Conservation (phyloP, 2,888 invertebrate species). For the Thysanoteuthis rhombus region DNA sequence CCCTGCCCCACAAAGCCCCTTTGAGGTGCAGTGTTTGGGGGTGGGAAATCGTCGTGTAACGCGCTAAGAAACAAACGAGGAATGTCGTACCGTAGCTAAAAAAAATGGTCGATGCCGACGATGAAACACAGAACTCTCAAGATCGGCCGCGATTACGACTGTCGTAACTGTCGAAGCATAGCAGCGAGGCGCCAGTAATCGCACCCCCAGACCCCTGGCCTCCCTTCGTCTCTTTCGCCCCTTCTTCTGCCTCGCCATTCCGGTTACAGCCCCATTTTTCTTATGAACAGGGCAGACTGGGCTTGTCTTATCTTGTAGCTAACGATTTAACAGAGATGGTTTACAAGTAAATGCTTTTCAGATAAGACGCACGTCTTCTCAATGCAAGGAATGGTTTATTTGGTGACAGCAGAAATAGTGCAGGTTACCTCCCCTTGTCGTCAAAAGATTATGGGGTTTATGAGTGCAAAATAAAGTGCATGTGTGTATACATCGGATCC, state of each 20-base stretch:
- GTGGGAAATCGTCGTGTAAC: background rate
- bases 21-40: background rate
- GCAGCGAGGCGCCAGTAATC: background rate
- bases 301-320: background rate
- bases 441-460: background rate
- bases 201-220: background rate
- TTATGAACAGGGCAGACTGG: background rate
- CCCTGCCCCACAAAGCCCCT: too few species aligned
- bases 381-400: background rate
- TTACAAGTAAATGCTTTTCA: background rate
- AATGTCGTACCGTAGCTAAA: background rate
- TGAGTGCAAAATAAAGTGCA: background rate
- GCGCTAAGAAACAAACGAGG: background rate
- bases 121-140: background rate
- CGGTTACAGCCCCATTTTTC: background rate
- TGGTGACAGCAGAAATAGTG: background rate
- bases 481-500: too few species aligned
- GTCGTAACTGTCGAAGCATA: conserved; percentile 12
- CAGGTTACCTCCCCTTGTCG: background rate
- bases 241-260: background rate
- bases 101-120: background rate
- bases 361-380: background rate
- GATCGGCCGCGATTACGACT: background rate
- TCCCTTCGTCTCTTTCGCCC: background rate
- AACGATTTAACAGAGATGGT: background rate